These are phyloP conservation scores for Apodemia mormo DNA, from an alignment of 2,888 invertebrate genomes.

Conservation along the genomic window DNA sequence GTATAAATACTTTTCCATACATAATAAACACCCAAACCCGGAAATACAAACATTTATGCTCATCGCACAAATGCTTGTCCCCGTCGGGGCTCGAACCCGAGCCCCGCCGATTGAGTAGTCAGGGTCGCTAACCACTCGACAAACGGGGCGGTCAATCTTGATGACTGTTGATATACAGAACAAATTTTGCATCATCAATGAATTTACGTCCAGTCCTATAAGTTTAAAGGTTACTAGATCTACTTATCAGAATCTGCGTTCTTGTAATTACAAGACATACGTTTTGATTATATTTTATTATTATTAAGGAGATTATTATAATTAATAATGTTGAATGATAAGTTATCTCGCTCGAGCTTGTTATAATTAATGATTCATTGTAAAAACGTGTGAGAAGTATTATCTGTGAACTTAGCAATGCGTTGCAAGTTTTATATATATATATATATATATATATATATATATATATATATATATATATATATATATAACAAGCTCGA, in stretches of 20 bases:
- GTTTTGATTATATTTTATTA: background rate
- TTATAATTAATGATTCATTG: background rate
- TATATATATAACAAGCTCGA: background rate
- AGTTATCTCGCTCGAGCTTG: background rate
- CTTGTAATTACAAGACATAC: background rate
- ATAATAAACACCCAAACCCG: no score
- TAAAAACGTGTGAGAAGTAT: background rate
- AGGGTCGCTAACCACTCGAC: no score
- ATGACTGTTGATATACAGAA: no score
- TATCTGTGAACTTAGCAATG: background rate
- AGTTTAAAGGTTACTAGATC: background rate
- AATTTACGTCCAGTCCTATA: background rate
- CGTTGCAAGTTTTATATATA: background rate
- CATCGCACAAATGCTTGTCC: no score
- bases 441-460: no score
- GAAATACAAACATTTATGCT: no score
- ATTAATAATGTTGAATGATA: background rate
- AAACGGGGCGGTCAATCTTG: no score
- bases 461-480: no score
- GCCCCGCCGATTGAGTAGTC: no score
- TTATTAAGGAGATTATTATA: background rate
- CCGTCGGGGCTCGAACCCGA: no score
- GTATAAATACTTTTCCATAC: no score
- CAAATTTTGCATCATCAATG: background rate
- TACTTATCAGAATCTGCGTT: constrained; percentile 12